Evolutionary conservation across 2,888 invertebrate genomes (phyloP).

Genomic region (Cryptophagus acutangulus): DNA sequence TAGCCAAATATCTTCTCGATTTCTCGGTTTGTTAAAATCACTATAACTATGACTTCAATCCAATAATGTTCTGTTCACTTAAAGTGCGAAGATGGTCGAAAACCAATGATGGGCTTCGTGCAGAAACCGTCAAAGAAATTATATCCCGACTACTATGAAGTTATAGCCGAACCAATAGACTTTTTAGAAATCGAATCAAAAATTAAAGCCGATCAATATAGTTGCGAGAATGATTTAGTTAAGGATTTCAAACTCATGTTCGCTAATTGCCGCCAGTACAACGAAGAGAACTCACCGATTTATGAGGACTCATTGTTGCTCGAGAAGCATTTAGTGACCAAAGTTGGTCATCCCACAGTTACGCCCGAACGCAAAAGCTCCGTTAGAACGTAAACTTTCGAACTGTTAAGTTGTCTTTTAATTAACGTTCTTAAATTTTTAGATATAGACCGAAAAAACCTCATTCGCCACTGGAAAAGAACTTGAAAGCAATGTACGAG

Average conservation of each 20-base stretch:
- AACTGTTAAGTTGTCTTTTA: slow-evolving; percentile 11
- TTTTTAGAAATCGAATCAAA: slow-evolving; percentile 90
- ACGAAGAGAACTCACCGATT: slow-evolving; percentile 93
- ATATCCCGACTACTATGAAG: slow-evolving; percentile 93
- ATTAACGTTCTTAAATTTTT: slow-evolving; percentile 12
- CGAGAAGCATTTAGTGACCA: slow-evolving; percentile 78
- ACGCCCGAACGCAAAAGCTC: slow-evolving; percentile 48
- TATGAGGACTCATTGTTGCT: slow-evolving; percentile 90
- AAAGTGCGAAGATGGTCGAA: slow-evolving; percentile 70
- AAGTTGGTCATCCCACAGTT: slow-evolving; percentile 65
- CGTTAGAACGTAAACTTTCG: neutral
- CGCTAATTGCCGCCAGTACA: slow-evolving; percentile 92
- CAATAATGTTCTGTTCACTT: too few species aligned
- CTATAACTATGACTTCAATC: neutral
- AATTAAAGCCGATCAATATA: slow-evolving; percentile 81
- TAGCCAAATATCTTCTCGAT: slow-evolving; percentile 73
- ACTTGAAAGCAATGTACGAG: slow-evolving; percentile 81
- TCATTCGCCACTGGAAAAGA: slow-evolving; percentile 62
- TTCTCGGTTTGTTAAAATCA: slow-evolving; percentile 52
- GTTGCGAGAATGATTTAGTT: slow-evolving; percentile 77
- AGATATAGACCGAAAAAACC: slow-evolving; percentile 47
- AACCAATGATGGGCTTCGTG: slow-evolving; percentile 89
- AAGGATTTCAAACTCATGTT: slow-evolving; percentile 93
- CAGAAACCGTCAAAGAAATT: slow-evolving; percentile 92
- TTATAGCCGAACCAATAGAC: slow-evolving; percentile 91